Evolutionary conservation across 2,113 vertebrate genomes (phyloP), one percentile per base, ranked within the genome.

Genomic region (Chloroceryle aenea): DNA sequence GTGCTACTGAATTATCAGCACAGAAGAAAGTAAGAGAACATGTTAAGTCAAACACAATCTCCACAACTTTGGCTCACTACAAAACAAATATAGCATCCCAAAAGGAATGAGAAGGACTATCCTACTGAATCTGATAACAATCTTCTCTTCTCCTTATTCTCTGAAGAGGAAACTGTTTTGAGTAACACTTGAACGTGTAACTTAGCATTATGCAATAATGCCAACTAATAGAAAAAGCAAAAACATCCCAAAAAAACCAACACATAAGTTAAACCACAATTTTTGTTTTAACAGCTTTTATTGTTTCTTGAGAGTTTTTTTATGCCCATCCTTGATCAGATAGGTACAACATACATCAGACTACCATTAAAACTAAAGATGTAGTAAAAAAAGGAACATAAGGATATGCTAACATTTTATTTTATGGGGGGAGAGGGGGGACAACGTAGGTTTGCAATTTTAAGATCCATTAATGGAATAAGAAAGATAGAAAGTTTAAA

Each of bases 351-450:
- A 62, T 15, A 18, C 19, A 85, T 61, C 30, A 63, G 9, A 76
- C 21, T 7, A 61, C 13, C 18, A 81, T 7, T 42, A 21, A 34
- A 48, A 88, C 42, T 3, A 10, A 50, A 6, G 30, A 55, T 11
- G 36, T 74, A 42, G 10, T 42, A 63, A 78, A 93, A 58, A 58
- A 58, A n/a, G 0, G 16, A 88, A 55, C 14, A 32, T 21, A 55
- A 55, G 16, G 27, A 36, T 15, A 12, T 16, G 4, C 1, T 43
- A 29, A 4, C 38, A 59, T 30, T 36, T 58, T 43, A 16, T 38
- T 10, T 2, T 12, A 19, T 78, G 3, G 9, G 1, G 23, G 22
- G 17, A 19, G 45, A 45, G 30, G 14, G 3, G 25, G 1, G 47
- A 20, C 19, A 40, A 40, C 38, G 38, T 8, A 8, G 12, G 48